These are phyloP conservation scores for Pecten maximus DNA, from an alignment of 2,888 invertebrate genomes.

Conservation along the genomic window DNA sequence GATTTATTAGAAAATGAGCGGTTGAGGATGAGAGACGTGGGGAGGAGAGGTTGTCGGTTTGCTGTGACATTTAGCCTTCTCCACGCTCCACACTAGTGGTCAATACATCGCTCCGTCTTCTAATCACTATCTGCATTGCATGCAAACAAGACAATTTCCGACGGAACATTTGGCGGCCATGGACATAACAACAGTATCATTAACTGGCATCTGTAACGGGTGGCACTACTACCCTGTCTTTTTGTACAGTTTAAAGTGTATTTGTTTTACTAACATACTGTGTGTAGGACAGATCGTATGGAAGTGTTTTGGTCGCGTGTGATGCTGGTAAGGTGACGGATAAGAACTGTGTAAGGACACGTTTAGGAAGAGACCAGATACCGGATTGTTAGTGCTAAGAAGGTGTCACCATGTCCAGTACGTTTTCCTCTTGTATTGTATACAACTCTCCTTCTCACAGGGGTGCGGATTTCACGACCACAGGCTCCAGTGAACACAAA, in stretches of 20 bases:
- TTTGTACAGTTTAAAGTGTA: neutral
- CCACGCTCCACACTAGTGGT: neutral
- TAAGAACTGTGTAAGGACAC: neutral
- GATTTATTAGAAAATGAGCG: neutral
- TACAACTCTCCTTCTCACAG: slow-evolving; percentile 71
- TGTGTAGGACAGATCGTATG: too few species aligned
- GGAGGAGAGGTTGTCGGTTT: neutral
- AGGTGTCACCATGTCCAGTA: slow-evolving; percentile 50
- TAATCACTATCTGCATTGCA: slow-evolving; percentile 27
- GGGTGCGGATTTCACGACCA: slow-evolving; percentile 69
- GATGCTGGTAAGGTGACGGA: neutral
- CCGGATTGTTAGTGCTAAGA: neutral
- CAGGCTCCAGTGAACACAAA: slow-evolving; percentile 71
- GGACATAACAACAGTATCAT: neutral
- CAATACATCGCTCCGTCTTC: neutral
- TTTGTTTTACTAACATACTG: neutral
- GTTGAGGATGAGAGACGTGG: slow-evolving; percentile 12
- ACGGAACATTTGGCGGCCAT: neutral
- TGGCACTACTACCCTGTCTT: neutral
- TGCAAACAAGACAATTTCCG: slow-evolving; percentile 8
- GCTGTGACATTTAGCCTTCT: neutral
- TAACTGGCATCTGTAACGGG: too few species aligned
- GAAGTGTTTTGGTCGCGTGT: neutral
- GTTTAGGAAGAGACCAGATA: neutral
- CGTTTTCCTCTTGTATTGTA: slow-evolving; percentile 63